These are phyloP conservation scores for Balearica regulorum DNA, from an alignment of 2,797 vertebrate species.

Conservation along the genomic window DNA sequence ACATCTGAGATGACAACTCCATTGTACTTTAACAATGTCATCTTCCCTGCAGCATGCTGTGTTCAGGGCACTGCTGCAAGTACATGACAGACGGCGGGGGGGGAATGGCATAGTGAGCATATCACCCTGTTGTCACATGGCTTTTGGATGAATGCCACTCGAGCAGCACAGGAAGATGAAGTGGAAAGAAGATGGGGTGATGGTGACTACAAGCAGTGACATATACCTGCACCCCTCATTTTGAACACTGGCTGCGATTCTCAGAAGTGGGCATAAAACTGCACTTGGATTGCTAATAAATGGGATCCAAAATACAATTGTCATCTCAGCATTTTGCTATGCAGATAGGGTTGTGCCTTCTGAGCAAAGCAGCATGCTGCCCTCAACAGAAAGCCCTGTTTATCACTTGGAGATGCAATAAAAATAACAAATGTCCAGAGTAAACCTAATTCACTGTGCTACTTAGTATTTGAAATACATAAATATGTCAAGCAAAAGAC, in stretches of 20 bases:
- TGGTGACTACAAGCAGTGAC: neutral
- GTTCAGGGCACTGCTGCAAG: neutral
- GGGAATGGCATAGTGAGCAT: neutral
- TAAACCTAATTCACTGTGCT: slow-evolving; percentile 92
- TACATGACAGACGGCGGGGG: accelerated
- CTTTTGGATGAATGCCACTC: neutral
- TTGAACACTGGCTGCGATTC: neutral
- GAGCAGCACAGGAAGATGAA: neutral
- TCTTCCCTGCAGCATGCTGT: neutral
- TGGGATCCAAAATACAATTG: neutral
- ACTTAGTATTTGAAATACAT: slow-evolving; percentile 95
- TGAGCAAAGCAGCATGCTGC: slow-evolving; percentile 57
- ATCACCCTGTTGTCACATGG: neutral
- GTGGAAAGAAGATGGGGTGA: neutral
- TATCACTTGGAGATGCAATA: slow-evolving; percentile 84
- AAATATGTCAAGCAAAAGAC: slow-evolving; percentile 95
- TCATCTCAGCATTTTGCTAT: slow-evolving; percentile 55
- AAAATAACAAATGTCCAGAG: slow-evolving; percentile 84
- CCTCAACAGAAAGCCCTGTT: slow-evolving; percentile 77
- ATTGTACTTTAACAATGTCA: neutral
- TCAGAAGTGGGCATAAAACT: neutral
- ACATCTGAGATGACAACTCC: neutral
- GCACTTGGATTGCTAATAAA: slow-evolving; percentile 44
- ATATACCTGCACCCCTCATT: neutral
- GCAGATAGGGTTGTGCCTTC: slow-evolving; percentile 54